Evolutionary conservation across 2,113 vertebrate genomes (phyloP).

Genomic region (Sitta europaea): DNA sequence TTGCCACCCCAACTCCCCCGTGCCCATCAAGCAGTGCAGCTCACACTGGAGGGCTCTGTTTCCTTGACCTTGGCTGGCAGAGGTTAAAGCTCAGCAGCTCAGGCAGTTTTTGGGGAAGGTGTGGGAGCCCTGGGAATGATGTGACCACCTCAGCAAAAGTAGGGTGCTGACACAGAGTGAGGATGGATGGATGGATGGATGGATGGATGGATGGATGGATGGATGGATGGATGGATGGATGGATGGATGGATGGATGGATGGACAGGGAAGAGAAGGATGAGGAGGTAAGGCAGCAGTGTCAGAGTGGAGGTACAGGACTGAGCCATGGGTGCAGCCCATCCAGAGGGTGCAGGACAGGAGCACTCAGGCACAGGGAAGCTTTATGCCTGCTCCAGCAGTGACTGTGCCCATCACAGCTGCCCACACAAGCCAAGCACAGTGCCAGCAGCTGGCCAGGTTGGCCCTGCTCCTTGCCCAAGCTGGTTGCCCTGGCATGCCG

Average conservation of each 20-base stretch:
- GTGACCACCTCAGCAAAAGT: neutral
- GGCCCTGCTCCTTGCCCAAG: rapidly evolving
- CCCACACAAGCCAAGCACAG: neutral
- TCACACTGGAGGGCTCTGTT: rapidly evolving
- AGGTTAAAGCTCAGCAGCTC: neutral
- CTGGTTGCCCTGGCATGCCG: rapidly evolving
- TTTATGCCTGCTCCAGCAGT: neutral
- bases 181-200: too few species aligned
- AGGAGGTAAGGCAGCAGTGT: neutral
- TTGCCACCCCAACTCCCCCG: rapidly evolving
- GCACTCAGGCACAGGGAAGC: neutral
- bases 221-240: neutral
- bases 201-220: neutral
- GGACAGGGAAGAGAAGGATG: neutral
- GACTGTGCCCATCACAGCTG: neutral
- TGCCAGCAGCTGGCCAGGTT: neutral
- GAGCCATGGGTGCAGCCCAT: neutral
- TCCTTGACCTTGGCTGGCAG: neutral
- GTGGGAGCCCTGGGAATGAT: neutral
- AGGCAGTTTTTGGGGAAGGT: neutral
- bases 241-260: neutral
- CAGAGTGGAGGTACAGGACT: rapidly evolving
- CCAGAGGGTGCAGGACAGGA: neutral
- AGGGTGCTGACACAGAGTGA: neutral
- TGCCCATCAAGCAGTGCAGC: rapidly evolving